Evolutionary conservation across 2,888 invertebrate species (phyloP), one percentile per base, ranked within the genome.

Genomic region (Ametastegia equiseti): DNA sequence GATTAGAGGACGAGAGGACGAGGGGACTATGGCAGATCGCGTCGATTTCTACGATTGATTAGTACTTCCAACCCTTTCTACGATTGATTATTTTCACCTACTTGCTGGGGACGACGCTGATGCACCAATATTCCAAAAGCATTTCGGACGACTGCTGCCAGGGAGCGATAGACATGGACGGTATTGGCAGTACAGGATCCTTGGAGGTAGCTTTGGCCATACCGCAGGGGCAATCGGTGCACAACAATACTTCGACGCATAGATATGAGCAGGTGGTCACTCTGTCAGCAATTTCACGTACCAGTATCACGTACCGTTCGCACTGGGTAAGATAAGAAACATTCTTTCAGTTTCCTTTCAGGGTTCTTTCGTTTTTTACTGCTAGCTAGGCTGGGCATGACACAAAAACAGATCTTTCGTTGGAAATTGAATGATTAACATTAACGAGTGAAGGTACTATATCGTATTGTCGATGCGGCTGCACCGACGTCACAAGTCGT

Each of bases 91-190:
- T 39, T 23, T 78, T 39, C 65, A 89, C 91, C 90, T 89, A 95
- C 94, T 94, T 94, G 92, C 93, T 93, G 83, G 93, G 92, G 57
- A 94, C 92, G 82, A 96, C 93, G 85, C 94, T 94, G 90, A 97
- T 94, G 83, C 95, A 96, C 97, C 97, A 97, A 86, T 97, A 94
- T 92, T 97, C 97, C 84, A 97, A 92, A 80, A 97, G 93, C 85
- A 96, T 92, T 85, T 94, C 91, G 88, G 95, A 92, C 5, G 94
- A 86, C 83, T 90, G 88, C 81, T 90, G 88, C 91, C 91, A 91
- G 85, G 89, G 87, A 9, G 86, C 83, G 80, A 89, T 88, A 83
- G 89, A 85, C 84, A 88, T 92, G 67, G 93, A 90, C 75, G 92
- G 91, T 82, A 87, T 85, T 27, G 88, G 86, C 39, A 87, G 86